Base-by-base conservation (phyloP, 2,113 vertebrate species). In the Pangasianodon gigas region DNA sequence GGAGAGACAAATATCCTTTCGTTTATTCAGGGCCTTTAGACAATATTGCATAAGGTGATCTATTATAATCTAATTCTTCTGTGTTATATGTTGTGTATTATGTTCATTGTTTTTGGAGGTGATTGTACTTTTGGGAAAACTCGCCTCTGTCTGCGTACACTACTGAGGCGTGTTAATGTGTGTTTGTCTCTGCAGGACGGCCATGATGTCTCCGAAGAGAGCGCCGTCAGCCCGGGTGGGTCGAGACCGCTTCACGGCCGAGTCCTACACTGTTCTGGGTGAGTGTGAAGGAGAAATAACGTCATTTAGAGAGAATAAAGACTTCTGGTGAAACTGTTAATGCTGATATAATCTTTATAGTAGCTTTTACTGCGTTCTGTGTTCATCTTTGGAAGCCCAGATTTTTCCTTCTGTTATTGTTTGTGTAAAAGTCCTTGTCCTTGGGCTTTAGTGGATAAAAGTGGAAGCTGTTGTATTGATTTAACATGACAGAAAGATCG, bases 201-300 rank as follows among this genome's bases (percentile, higher is more conserved):
- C 97, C 29, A 91, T 96, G 91, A 97, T 97, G 92, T 99, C 98
- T 0, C 98, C 98, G 1, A 99, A 99, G 95, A 97, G 98, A 95
- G 96, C 96, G 67, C 94, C 97, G 0, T 96, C 96, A 0, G 93
- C 96, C 19, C 96, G 97, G 0, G 96, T 96, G 4, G 96, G 97
- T 80, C 95, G 98, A 41, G 98, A 99, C 89, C 95, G 98, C 21
- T 99, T 99, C 91, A 99, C 98, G 0, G 98, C 98, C 0, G 98
- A 99, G 94, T 99, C 98, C 92, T 99, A 99, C 96, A 99, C 98
- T 0, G 98, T 99, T 6, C 95, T 99, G 91, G 98, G 98, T 99
- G 94, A 96, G 52, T 75, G 9, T 48, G 6, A 8, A 29, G 51
- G 14, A 82, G 46, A 18, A 44, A 41, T 3, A 41, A 56, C 11